A percentile compares a stretch with the other conserved stretches of the same genome.
These are phyloP conservation scores for Chaenogobius annularis DNA, from an alignment of 2,113 vertebrate genomes.

Conservation along the genomic window DNA sequence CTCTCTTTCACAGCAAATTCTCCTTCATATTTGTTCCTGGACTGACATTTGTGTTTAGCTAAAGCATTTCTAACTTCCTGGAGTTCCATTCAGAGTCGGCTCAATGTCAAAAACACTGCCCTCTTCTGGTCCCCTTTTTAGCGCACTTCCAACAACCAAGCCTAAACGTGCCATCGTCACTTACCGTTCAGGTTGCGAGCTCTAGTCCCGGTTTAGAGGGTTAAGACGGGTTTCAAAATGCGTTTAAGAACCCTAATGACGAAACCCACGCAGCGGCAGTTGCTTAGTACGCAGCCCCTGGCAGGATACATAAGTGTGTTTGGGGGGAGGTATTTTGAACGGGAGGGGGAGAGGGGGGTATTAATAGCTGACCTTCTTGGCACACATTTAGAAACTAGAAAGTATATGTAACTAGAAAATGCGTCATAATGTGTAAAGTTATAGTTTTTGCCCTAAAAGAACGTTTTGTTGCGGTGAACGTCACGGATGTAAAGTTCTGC, in stretches of 20 bases:
- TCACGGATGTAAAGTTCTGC: too few species aligned
- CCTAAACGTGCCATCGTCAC: neutral
- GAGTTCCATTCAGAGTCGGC: neutral
- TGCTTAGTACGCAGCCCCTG: neutral
- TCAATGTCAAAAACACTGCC: neutral
- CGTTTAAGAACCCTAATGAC: too few species aligned
- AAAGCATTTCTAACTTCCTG: neutral
- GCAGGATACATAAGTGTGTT: neutral
- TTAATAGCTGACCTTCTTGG: conserved; percentile 7
- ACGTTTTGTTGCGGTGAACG: too few species aligned
- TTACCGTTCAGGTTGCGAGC: neutral
- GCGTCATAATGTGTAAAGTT: neutral
- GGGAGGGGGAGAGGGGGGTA: neutral
- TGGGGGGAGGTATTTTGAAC: neutral
- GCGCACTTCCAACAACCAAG: neutral
- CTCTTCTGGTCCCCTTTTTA: neutral
- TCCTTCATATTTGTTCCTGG: too few species aligned
- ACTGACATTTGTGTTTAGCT: too few species aligned
- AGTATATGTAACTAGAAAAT: neutral
- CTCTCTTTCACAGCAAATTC: too few species aligned
- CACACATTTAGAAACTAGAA: conserved; percentile 1
- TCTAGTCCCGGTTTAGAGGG: neutral
- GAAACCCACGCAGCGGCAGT: neutral
- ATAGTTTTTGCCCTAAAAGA: too few species aligned
- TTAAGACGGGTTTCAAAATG: neutral